Evolutionary conservation across 2,797 vertebrate genomes (phyloP).

Genomic region (Poecilia velifera): DNA sequence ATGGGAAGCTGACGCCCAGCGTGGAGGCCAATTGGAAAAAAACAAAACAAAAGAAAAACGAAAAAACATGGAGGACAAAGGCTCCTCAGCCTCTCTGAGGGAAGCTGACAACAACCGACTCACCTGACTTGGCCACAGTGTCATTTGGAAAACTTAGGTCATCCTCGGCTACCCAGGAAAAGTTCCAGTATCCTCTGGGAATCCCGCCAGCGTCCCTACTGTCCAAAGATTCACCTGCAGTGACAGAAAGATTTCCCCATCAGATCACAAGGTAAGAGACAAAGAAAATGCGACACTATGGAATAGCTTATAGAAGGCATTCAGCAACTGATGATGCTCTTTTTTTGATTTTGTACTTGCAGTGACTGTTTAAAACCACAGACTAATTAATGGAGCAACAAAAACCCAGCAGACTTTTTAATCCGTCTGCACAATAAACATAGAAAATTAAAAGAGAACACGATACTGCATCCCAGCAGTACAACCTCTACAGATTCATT

Average conservation of each 20-base stretch:
- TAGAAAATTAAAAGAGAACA: background rate
- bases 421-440: background rate
- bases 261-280: background rate
- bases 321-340: conserved; percentile 6
- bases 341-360: background rate
- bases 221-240: conserved; percentile 64
- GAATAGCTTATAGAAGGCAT: background rate
- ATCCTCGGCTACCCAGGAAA: conserved; percentile 84
- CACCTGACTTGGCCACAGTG: conserved; percentile 67
- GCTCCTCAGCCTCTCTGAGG: conserved; percentile 40
- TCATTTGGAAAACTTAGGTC: conserved; percentile 74
- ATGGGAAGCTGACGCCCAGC: conserved; percentile 51
- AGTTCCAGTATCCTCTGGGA: conserved; percentile 82
- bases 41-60: background rate
- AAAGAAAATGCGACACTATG: background rate
- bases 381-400: background rate
- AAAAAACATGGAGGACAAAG: conserved; percentile 25
- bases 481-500: conserved; percentile 18
- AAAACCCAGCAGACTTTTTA: background rate
- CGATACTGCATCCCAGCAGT: background rate
- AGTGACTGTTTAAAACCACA: background rate
- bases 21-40: conserved; percentile 42
- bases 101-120: conserved; percentile 61
- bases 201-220: conserved; percentile 45
- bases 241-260: conserved; percentile 41